phyloP scores from a whole-genome alignment of 2,113 vertebrate species.

The Eolophus roseicapilla region DNA sequence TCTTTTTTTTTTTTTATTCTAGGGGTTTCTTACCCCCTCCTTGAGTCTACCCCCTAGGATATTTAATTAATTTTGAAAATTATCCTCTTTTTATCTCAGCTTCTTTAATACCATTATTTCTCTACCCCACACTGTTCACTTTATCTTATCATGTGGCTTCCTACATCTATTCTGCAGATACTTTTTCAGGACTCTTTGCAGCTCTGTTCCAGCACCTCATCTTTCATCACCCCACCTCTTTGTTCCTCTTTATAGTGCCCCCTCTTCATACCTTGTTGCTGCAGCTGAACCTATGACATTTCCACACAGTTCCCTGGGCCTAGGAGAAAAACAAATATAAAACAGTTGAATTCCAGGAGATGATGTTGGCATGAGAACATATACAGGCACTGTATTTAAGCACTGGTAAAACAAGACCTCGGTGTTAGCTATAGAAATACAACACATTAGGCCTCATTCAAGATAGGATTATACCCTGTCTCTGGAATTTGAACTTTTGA shows the following conservation, averaged over 20 bases:
- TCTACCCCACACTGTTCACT: constrained; percentile 9
- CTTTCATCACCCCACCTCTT: constrained; percentile 17
- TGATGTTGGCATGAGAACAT: not conserved
- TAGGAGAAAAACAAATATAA: not conserved
- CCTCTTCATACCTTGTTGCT: constrained; percentile 15
- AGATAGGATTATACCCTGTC: not conserved
- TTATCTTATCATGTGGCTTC: constrained; percentile 59
- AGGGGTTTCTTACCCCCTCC: not conserved
- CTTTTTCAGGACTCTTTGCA: not conserved
- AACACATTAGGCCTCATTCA: not conserved
- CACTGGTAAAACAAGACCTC: not conserved
- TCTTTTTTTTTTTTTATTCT: not conserved
- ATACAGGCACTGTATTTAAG: not conserved
- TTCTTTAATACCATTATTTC: constrained; percentile 37
- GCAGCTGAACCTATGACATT: not conserved
- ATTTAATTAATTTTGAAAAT: constrained; percentile 58
- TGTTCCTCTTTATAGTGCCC: constrained; percentile 4
- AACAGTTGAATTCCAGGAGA: constrained; percentile 24
- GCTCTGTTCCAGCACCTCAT: not conserved
- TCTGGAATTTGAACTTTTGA: not conserved
- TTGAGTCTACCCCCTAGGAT: not conserved
- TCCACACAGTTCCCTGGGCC: not conserved
- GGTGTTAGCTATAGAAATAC: not conserved
- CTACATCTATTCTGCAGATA: constrained; percentile 18
- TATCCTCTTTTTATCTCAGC: constrained; percentile 34